Percentiles rank a stretch among this genome's conserved stretches.
Evolutionary conservation across 2,113 vertebrate genomes (phyloP).

Genomic region (Calypte anna): DNA sequence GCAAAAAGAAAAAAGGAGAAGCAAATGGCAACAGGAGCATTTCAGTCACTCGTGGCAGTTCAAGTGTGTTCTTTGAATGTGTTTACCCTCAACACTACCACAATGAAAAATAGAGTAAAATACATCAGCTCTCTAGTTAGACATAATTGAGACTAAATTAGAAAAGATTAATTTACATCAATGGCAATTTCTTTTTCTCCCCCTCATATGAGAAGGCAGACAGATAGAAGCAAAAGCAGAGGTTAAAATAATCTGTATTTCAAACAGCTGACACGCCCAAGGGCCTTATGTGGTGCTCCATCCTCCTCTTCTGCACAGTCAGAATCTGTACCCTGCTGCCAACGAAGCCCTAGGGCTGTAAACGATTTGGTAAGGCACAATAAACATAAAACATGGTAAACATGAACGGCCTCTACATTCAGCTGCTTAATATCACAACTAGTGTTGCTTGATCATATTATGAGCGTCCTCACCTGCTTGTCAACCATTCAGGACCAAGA

Average conservation of each 20-base stretch:
- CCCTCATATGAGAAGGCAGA: accelerated
- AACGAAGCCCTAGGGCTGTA: neutral
- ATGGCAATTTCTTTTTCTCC: accelerated
- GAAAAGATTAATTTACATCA: neutral
- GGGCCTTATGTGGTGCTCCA: neutral
- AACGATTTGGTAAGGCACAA: neutral
- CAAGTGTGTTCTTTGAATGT: neutral
- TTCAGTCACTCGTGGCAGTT: neutral
- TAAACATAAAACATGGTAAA: neutral
- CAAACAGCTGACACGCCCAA: neutral
- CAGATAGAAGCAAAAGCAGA: neutral
- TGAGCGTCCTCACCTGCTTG: neutral
- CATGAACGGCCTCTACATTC: neutral
- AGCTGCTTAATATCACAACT: neutral
- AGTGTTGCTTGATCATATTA: neutral
- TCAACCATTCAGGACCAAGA: neutral
- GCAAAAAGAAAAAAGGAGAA: neutral
- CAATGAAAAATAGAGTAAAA: neutral
- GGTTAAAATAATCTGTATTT: neutral
- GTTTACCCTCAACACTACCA: neutral
- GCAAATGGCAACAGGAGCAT: neutral
- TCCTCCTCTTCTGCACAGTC: neutral
- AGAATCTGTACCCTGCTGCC: neutral
- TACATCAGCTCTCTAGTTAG: neutral
- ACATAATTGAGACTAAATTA: neutral